These are phyloP conservation scores for Fistularia commersonii DNA, from an alignment of 2,797 vertebrate species.

Conservation along the genomic window DNA sequence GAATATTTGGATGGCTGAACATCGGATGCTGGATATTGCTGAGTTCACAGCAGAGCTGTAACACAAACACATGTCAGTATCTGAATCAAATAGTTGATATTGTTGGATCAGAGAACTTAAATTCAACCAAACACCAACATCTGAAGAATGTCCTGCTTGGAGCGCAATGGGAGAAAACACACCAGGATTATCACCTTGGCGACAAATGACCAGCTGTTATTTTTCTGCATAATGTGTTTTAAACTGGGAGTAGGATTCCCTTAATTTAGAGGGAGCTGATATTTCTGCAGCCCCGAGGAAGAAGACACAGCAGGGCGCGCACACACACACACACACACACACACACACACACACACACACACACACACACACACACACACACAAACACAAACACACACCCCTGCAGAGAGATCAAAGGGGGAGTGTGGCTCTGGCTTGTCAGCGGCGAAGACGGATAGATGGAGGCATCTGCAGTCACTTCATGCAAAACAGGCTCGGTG, in stretches of 20 bases:
- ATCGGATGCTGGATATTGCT: no score
- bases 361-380: slow-evolving; percentile 23
- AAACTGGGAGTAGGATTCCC: neutral
- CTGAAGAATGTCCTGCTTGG: no score
- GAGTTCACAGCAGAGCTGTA: no score
- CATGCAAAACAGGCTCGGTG: slow-evolving; percentile 3
- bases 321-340: slow-evolving; percentile 22
- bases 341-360: slow-evolving; percentile 22
- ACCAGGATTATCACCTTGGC: no score
- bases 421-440: slow-evolving; percentile 37
- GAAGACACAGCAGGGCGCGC: slow-evolving; percentile 31
- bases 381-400: no score
- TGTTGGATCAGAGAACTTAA: no score
- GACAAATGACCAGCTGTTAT: no score
- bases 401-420: slow-evolving; percentile 23
- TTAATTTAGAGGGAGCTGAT: slow-evolving; percentile 7
- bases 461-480: slow-evolving; percentile 36
- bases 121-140: no score
- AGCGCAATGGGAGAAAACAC: no score
- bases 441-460: slow-evolving; percentile 34
- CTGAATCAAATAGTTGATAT: no score
- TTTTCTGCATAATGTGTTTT: neutral
- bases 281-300: slow-evolving; percentile 24
- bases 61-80: no score
- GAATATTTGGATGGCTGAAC: no score